Base-by-base conservation (phyloP, 2,113 vertebrate species). In the Parus major region DNA sequence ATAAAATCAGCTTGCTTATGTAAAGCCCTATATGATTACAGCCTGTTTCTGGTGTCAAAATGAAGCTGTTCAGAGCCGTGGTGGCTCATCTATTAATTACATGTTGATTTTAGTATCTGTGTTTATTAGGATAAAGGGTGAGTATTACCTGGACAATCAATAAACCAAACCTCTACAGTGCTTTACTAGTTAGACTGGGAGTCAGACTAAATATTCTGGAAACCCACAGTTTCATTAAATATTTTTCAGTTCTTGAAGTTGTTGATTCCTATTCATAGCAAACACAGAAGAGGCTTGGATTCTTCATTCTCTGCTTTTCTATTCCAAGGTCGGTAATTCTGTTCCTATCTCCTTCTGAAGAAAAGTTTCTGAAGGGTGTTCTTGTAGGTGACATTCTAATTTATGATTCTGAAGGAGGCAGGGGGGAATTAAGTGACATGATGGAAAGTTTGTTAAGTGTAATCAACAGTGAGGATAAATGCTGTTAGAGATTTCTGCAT, bases 391-490 rank as follows among this genome's bases (percentile, higher is more conserved):
- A 93, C 77, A 90, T 93, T 94, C 86, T 92, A 93, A 95, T 95
- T 96, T 90, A 83, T 47, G 42, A 79, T 77, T 90, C 82, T 88
- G 94, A 88, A 93, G 63, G 47, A 93, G 71, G 56, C 88, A 93
- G 79, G 68, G 18, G 16, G 71, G 76, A 97, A 94, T 96, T 94
- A 93, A 96, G 68, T 73, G 60, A 86, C 76, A 77, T 81, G 92
- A 94, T 94, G 80, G 82, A 93, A 96, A 96, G 88, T 96, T 94
- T 93, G 70, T 93, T 95, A 94, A 90, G 92, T 96, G 94, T 88
- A 96, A 97, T 96, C 94, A 95, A 81, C 92, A 86, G 56, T 1
- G 5, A 94, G 76, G 88, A 95, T 93, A 92, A 96, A 97, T 44
- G 90, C 71, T 82, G 66, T 57, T 95, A 92, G 59, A 73, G 56